A percentile compares a stretch with the other conserved stretches of the same genome.
These are phyloP conservation scores for Anisognathus igniventris DNA, from an alignment of 2,797 vertebrate genomes.

Conservation along the genomic window DNA sequence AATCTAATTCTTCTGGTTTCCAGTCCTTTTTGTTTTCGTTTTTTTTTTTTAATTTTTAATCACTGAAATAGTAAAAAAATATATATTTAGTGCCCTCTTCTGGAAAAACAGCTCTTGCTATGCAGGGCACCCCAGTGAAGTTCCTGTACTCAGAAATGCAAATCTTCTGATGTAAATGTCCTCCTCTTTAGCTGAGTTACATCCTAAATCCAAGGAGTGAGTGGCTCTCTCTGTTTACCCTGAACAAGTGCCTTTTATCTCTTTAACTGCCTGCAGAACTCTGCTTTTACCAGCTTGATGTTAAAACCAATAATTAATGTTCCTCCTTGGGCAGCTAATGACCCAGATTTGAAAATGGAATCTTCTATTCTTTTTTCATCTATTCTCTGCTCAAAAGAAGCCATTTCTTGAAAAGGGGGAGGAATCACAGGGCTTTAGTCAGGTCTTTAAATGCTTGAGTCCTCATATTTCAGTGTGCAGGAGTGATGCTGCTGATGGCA, in stretches of 20 bases:
- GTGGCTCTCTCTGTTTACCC: background rate
- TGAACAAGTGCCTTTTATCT: background rate
- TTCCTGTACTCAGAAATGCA: background rate
- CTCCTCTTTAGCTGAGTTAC: background rate
- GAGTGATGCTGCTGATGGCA: background rate
- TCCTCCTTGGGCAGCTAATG: background rate
- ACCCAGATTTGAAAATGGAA: background rate
- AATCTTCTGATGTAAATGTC: background rate
- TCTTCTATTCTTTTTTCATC: background rate
- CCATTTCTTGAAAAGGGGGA: background rate
- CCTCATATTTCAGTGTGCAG: background rate
- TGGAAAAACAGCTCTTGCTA: background rate
- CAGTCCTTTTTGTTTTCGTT: background rate
- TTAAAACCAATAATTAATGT: background rate
- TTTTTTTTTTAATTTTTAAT: background rate
- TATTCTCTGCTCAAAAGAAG: background rate
- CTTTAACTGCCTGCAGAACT: background rate
- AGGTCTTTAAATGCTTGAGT: background rate
- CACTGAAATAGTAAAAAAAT: background rate
- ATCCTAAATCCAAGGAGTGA: background rate
- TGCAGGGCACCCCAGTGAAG: background rate
- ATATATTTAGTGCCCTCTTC: constrained; percentile 23
- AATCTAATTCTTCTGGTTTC: background rate
- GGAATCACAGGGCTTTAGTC: background rate
- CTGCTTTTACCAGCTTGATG: background rate